Evolutionary conservation across 1,140 invertebrate genomes (phyloP).

Genomic region (Rhagoletis zephyria): DNA sequence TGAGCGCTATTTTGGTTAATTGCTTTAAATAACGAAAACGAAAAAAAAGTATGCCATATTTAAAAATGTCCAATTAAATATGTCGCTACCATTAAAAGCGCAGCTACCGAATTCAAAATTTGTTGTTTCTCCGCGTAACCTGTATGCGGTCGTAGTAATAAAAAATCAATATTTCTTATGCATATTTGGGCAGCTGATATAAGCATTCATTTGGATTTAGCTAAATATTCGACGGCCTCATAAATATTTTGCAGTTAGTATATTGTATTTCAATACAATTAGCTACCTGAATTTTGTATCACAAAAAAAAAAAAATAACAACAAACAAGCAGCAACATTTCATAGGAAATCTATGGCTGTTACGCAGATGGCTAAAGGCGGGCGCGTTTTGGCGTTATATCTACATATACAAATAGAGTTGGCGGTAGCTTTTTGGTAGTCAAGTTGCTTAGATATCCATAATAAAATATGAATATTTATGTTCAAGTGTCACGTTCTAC

Average conservation of each 20-base stretch:
- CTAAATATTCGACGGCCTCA: slow-evolving; percentile 27
- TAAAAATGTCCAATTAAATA: too few relatives aligned
- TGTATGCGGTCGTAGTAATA: not conserved
- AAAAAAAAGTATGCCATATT: too few relatives aligned
- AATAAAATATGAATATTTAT: slow-evolving; percentile 53
- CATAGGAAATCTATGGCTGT: slow-evolving; percentile 13
- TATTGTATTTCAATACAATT: slow-evolving; percentile 50
- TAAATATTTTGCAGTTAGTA: slow-evolving; percentile 41
- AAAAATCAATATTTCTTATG: slow-evolving; percentile 22
- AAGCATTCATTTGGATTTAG: not conserved
- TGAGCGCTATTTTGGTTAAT: too few relatives aligned
- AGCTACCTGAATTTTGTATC: slow-evolving; percentile 47
- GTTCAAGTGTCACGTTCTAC: slow-evolving; percentile 39
- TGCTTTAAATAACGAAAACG: too few relatives aligned
- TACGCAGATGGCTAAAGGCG: not conserved
- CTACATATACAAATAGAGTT: not conserved
- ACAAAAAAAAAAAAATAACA: slow-evolving; percentile 14
- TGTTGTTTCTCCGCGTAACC: not conserved
- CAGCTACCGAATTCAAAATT: slow-evolving; percentile 31
- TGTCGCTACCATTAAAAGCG: too few relatives aligned
- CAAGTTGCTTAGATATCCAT: slow-evolving; percentile 8
- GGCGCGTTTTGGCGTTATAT: not conserved
- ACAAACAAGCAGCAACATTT: not conserved
- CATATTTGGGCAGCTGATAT: not conserved
- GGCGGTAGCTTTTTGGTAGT: not conserved